Evolutionary conservation across 2,888 invertebrate species (phyloP).

Genomic region (Melanargia galathea): DNA sequence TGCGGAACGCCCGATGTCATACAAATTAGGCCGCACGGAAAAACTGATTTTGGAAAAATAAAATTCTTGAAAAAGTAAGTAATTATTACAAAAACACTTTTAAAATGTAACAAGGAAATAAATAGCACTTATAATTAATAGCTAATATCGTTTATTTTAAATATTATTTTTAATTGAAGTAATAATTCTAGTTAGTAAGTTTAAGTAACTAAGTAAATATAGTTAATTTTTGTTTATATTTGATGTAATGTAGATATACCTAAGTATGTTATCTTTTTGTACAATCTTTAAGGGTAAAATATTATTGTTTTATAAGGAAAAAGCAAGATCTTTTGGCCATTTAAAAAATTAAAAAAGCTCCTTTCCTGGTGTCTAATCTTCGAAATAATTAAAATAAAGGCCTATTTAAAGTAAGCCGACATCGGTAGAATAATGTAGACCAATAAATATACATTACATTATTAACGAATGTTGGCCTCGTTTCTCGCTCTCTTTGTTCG

Average conservation of each 20-base stretch:
- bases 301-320: neutral
- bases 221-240: neutral
- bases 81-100: slow-evolving; percentile 16
- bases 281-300: too few relatives aligned
- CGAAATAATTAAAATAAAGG: slow-evolving; percentile 57
- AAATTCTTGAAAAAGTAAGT: slow-evolving; percentile 13
- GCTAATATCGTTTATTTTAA: neutral
- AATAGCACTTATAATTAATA: neutral
- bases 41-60: slow-evolving; percentile 62
- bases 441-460: slow-evolving; percentile 82
- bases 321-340: neutral
- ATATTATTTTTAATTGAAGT: neutral
- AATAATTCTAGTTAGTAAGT: too few relatives aligned
- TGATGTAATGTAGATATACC: too few relatives aligned
- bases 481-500: slow-evolving; percentile 82
- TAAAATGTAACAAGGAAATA: neutral
- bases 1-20: slow-evolving; percentile 81
- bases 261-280: too few relatives aligned
- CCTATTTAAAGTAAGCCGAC: slow-evolving; percentile 65
- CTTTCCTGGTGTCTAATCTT: slow-evolving; percentile 35
- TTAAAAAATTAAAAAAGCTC: slow-evolving; percentile 13
- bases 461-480: slow-evolving; percentile 82
- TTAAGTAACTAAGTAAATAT: neutral
- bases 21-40: slow-evolving; percentile 81
- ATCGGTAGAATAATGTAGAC: slow-evolving; percentile 72